phyloP scores from a whole-genome alignment of 2,797 vertebrate species.

The Menidia menidia region DNA sequence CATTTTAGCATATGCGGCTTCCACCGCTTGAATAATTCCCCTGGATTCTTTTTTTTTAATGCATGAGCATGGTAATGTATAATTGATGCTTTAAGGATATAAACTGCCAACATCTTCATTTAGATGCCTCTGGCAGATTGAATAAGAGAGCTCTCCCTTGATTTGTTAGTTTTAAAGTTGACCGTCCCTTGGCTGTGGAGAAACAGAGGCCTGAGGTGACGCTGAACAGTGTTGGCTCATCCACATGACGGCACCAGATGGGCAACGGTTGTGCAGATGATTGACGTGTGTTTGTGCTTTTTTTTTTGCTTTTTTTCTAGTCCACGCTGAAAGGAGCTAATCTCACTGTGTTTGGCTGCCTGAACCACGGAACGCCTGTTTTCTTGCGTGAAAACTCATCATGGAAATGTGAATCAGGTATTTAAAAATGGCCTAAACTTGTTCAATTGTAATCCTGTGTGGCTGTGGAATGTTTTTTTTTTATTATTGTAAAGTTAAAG shows the following conservation, averaged over 20 bases:
- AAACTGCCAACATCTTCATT: slow-evolving; percentile 70
- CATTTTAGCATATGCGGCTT: slow-evolving; percentile 44
- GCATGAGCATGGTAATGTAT: slow-evolving; percentile 60
- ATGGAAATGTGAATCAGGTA: slow-evolving; percentile 92
- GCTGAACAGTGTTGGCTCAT: slow-evolving; percentile 38
- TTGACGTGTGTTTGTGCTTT: slow-evolving; percentile 43
- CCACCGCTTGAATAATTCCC: slow-evolving; percentile 50
- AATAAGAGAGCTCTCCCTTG: slow-evolving; percentile 55
- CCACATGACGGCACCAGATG: slow-evolving; percentile 54
- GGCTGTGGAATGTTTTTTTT: no score
- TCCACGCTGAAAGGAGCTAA: slow-evolving; percentile 90
- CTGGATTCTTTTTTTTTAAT: slow-evolving; percentile 41
- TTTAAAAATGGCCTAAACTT: slow-evolving; percentile 5
- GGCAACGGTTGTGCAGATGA: slow-evolving; percentile 49
- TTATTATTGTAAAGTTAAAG: background rate
- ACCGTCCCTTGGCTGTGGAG: slow-evolving; percentile 42
- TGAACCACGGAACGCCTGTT: slow-evolving; percentile 94
- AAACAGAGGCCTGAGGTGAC: slow-evolving; percentile 50
- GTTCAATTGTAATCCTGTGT: background rate
- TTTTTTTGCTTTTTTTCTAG: slow-evolving; percentile 71
- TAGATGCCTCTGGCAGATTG: slow-evolving; percentile 56
- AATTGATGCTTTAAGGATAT: slow-evolving; percentile 72
- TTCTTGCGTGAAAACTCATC: slow-evolving; percentile 87
- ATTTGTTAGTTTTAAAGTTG: slow-evolving; percentile 71
- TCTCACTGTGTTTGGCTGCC: slow-evolving; percentile 93